phyloP scores from a whole-genome alignment of 2,888 invertebrate genomes.

The Andrena haemorrhoa region DNA sequence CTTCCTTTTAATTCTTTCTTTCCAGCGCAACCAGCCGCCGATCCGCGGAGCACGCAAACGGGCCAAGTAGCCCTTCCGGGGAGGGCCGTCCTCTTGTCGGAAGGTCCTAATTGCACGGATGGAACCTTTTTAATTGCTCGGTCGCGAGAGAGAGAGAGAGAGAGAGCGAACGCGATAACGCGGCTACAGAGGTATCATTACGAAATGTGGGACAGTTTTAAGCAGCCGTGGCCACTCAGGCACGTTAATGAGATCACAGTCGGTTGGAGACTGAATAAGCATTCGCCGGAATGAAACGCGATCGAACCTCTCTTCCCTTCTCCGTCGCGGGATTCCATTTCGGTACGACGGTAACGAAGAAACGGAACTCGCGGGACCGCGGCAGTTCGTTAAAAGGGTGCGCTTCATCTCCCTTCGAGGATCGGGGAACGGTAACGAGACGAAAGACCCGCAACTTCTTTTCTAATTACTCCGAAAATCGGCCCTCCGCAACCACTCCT shows the following conservation, averaged over 20 bases:
- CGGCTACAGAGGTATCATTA: conserved; percentile 67
- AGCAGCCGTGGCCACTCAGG: conserved; percentile 60
- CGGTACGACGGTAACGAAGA: conserved; percentile 42
- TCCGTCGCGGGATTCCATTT: conserved; percentile 22
- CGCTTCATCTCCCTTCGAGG: conserved; percentile 66
- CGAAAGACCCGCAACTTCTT: conserved; percentile 53
- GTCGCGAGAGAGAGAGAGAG: conserved; percentile 22
- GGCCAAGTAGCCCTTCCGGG: conserved; percentile 45
- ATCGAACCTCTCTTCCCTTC: conserved; percentile 39
- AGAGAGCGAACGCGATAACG: conserved; percentile 44
- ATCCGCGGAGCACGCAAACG: conserved; percentile 33
- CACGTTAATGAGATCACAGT: conserved; percentile 74
- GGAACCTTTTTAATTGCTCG: conserved; percentile 69
- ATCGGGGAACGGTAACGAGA: conserved; percentile 59
- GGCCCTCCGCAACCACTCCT: neutral
- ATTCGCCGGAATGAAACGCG: conserved; percentile 44
- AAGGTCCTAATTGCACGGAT: conserved; percentile 63
- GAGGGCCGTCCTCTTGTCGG: neutral
- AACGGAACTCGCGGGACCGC: conserved; percentile 31
- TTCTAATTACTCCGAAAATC: conserved; percentile 68
- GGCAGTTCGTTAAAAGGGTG: conserved; percentile 75
- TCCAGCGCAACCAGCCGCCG: neutral
- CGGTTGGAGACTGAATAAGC: conserved; percentile 60
- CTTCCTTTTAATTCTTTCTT: conserved; percentile 35
- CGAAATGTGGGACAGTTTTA: conserved; percentile 70